Conservation (phyloP, 2,113 vertebrate species). For the Ginglymostoma cirratum region DNA sequence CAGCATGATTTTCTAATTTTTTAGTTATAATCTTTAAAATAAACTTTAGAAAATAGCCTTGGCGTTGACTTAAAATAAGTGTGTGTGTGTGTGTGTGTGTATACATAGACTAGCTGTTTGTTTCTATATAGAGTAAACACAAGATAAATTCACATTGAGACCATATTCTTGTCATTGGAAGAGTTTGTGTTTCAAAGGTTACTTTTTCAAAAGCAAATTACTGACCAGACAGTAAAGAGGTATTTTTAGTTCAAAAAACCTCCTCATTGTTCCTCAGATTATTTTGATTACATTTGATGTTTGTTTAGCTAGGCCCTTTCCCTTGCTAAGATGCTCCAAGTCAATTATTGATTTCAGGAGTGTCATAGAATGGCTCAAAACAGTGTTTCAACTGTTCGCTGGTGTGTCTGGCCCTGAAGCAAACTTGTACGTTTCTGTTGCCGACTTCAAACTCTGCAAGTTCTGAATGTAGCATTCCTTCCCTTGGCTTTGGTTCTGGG, state of each 20-base stretch:
- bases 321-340: background rate
- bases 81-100: background rate
- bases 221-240: background rate
- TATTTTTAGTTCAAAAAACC: background rate
- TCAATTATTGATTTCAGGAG: background rate
- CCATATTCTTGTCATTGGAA: background rate
- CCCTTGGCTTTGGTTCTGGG: background rate
- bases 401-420: background rate
- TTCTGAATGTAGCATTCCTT: background rate
- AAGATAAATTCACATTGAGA: background rate
- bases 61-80: background rate
- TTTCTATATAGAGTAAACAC: background rate
- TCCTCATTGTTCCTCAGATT: background rate
- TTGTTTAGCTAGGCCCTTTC: background rate
- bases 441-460: background rate
- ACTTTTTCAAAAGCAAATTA: background rate
- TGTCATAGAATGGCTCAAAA: background rate
- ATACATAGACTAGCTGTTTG: background rate
- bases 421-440: background rate
- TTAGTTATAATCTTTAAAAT: background rate
- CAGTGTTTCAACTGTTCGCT: background rate
- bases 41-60: background rate
- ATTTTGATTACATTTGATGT: background rate
- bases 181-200: background rate
- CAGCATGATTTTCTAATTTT: background rate